Conservation (phyloP, 1,140 invertebrate species). For the Tenebrio molitor region DNA sequence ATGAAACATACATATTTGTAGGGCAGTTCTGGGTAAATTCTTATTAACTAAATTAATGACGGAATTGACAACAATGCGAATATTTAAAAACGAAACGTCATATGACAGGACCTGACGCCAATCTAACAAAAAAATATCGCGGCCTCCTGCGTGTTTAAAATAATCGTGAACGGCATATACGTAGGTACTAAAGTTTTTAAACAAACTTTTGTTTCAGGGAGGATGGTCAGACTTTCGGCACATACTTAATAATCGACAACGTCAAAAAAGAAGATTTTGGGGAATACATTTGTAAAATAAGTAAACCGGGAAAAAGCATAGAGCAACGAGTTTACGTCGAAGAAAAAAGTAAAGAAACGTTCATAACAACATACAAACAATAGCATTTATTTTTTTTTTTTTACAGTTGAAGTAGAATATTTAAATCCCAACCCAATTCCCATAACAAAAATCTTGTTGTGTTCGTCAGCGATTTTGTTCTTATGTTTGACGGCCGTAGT, state of each 20-base stretch:
- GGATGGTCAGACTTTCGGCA: constrained; percentile 77
- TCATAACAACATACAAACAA: not conserved
- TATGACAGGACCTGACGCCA: too few relatives aligned
- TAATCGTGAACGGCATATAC: too few relatives aligned
- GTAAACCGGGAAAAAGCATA: constrained; percentile 61
- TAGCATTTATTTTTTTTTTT: not conserved
- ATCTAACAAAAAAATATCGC: too few relatives aligned
- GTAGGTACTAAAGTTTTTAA: too few relatives aligned
- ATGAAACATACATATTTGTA: too few relatives aligned
- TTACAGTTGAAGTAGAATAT: constrained; percentile 58
- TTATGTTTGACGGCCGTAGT: constrained; percentile 52
- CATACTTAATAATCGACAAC: constrained; percentile 75
- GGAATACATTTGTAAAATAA: constrained; percentile 73
- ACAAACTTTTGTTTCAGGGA: constrained; percentile 74
- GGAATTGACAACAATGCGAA: too few relatives aligned
- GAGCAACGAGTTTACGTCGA: constrained; percentile 52
- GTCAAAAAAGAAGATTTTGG: constrained; percentile 76
- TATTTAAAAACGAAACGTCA: too few relatives aligned
- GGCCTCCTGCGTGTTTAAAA: too few relatives aligned
- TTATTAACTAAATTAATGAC: too few relatives aligned
- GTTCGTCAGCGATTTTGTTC: constrained; percentile 50
- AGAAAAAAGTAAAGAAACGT: constrained; percentile 62
- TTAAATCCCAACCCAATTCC: constrained; percentile 62
- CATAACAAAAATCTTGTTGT: constrained; percentile 56
- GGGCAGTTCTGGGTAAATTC: too few relatives aligned